Conservation (phyloP, 2,113 vertebrate species). For the Chaetura pelagica region DNA sequence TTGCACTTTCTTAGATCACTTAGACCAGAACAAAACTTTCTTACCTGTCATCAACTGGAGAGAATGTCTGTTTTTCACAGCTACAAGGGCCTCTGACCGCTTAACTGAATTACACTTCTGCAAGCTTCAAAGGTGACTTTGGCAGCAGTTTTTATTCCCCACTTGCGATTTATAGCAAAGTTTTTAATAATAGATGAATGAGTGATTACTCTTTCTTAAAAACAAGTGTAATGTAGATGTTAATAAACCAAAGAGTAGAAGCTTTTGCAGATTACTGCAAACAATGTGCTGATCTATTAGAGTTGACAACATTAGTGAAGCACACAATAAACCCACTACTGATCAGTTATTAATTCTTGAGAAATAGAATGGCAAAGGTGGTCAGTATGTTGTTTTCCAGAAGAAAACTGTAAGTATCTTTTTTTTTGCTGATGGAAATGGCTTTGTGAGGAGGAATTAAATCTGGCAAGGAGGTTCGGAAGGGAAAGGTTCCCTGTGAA, state of each 20-base stretch:
- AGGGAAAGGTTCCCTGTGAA: conserved; percentile 4
- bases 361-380: not conserved
- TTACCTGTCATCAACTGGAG: not conserved
- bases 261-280: not conserved
- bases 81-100: accelerated
- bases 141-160: not conserved
- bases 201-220: not conserved
- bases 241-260: not conserved
- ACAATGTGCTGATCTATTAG: not conserved
- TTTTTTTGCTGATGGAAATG: not conserved
- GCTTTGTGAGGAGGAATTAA: not conserved
- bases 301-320: not conserved
- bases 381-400: not conserved
- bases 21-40: not conserved
- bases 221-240: not conserved
- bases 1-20: not conserved
- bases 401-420: not conserved
- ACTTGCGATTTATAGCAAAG: no score
- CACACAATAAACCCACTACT: not conserved
- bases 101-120: not conserved
- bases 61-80: not conserved
- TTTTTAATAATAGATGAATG: not conserved
- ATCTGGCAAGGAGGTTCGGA: not conserved
- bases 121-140: not conserved
- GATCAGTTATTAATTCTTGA: not conserved